Percentiles rank a stretch among this genome's conserved stretches.
Conservation (phyloP, 30 jellyfish, hydroid and myxozoan species). For the Aurelia sp. region DNA sequence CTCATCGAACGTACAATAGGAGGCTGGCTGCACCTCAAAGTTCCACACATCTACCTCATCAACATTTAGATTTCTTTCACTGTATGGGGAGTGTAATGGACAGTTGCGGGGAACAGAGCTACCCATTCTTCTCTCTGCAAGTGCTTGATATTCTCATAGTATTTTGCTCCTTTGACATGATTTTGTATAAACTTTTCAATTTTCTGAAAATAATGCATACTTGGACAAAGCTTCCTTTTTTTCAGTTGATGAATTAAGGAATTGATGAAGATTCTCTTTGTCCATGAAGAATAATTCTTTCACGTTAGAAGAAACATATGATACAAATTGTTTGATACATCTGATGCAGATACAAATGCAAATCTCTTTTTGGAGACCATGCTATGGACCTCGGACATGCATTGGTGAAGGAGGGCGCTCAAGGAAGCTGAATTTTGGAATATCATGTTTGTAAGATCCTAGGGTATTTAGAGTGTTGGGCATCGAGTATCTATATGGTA, state of each 20-base stretch:
- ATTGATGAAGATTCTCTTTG: conserved; percentile 9
- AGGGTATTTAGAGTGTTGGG: too few species aligned
- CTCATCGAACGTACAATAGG: background rate
- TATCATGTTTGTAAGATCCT: too few species aligned
- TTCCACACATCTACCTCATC: background rate
- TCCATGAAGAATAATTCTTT: conserved; percentile 2
- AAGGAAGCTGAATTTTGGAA: too few species aligned
- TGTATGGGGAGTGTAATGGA: too few species aligned
- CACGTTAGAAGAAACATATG: conserved; percentile 16
- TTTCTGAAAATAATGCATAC: conserved; percentile 16
- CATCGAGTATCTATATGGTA: too few species aligned
- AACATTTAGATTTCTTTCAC: background rate
- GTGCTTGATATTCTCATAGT: conserved; percentile 16
- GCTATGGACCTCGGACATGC: too few species aligned
- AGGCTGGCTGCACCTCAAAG: background rate
- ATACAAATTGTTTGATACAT: too few species aligned
- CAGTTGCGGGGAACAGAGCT: conserved; percentile 1
- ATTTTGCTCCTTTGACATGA: conserved; percentile 21
- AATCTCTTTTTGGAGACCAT: too few species aligned
- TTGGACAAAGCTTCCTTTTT: conserved; percentile 25
- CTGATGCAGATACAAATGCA: too few species aligned
- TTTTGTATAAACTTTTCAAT: background rate
- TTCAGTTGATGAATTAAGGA: conserved; percentile 3
- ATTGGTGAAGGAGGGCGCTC: too few species aligned
- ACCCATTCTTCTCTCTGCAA: conserved; percentile 10